These are phyloP conservation scores for Rhynchopsitta pachyrhyncha DNA, from an alignment of 2,113 vertebrate genomes.

Conservation along the genomic window DNA sequence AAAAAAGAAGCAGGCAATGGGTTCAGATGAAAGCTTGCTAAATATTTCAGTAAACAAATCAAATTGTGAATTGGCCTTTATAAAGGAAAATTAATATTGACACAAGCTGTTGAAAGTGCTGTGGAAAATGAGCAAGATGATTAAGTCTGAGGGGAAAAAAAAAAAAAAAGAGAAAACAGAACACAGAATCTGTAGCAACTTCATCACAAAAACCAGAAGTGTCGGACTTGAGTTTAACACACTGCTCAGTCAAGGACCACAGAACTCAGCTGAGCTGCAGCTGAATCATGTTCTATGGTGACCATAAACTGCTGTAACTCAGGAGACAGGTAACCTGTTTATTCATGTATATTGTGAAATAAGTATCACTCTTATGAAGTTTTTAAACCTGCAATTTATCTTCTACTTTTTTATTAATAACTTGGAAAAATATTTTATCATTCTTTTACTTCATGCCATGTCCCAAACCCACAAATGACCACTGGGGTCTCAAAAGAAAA, in stretches of 20 bases:
- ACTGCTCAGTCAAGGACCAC: not conserved
- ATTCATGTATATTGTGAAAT: not conserved
- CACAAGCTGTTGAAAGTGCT: not conserved
- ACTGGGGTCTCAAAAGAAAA: not conserved
- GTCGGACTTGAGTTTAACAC: not conserved
- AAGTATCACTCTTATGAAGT: not conserved
- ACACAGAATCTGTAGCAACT: not conserved
- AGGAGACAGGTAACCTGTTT: not conserved
- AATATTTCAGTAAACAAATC: slow-evolving; percentile 31
- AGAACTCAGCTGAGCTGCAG: not conserved
- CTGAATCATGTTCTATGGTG: rapidly evolving
- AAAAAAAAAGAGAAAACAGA: slow-evolving; percentile 39
- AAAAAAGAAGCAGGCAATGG: not conserved
- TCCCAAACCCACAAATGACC: not conserved
- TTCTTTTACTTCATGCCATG: not conserved
- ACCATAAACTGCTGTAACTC: not conserved
- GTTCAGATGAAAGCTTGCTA: not conserved
- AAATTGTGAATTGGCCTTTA: slow-evolving; percentile 1
- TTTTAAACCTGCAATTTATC: not conserved
- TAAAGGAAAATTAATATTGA: slow-evolving; percentile 59
- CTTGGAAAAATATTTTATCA: not conserved
- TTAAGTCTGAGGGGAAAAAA: slow-evolving; percentile 11
- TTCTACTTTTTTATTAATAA: not conserved
- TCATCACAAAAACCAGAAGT: not conserved
- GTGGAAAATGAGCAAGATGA: slow-evolving; percentile 21